These are phyloP conservation scores for Drosophila erecta DNA, from an alignment of 1,140 invertebrate species.

Conservation along the genomic window DNA sequence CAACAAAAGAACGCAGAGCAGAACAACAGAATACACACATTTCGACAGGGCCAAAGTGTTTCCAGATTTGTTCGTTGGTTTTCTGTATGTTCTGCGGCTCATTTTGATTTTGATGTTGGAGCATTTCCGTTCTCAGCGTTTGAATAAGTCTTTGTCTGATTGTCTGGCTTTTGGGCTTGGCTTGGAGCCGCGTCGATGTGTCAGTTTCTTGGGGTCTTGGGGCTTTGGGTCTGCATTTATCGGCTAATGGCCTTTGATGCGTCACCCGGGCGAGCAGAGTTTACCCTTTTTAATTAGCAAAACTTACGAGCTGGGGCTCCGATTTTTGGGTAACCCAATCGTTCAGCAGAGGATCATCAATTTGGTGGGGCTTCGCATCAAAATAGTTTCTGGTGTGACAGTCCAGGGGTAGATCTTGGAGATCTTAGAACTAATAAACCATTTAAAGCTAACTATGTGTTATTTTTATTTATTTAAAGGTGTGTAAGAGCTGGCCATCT, in stretches of 20 bases:
- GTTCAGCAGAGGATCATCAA: not conserved
- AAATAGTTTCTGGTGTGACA: not conserved
- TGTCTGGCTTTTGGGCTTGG: slow-evolving; percentile 51
- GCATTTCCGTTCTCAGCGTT: slow-evolving; percentile 77
- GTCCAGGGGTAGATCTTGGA: not conserved
- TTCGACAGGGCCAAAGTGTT: slow-evolving; percentile 30
- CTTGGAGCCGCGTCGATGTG: slow-evolving; percentile 27
- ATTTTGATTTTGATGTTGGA: slow-evolving; percentile 57
- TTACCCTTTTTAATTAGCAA: slow-evolving; percentile 75
- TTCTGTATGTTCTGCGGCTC: slow-evolving; percentile 37
- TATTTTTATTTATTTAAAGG: not conserved
- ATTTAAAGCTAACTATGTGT: not conserved
- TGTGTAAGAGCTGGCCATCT: not conserved
- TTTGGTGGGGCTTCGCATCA: not conserved
- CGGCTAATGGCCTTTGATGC: slow-evolving; percentile 81
- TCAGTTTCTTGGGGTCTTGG: slow-evolving; percentile 10
- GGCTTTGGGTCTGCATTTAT: slow-evolving; percentile 40
- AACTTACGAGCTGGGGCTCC: slow-evolving; percentile 25
- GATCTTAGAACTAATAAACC: no score
- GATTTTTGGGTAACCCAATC: slow-evolving; percentile 10
- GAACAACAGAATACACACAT: slow-evolving; percentile 32
- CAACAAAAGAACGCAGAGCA: slow-evolving; percentile 52
- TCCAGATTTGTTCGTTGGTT: slow-evolving; percentile 33
- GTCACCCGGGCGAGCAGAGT: slow-evolving; percentile 45
- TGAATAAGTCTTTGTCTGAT: slow-evolving; percentile 20